A percentile compares a stretch with the other conserved stretches of the same genome.
Evolutionary conservation across 1,140 invertebrate species (phyloP).

Genomic region (Brevipalpus yothersi): DNA sequence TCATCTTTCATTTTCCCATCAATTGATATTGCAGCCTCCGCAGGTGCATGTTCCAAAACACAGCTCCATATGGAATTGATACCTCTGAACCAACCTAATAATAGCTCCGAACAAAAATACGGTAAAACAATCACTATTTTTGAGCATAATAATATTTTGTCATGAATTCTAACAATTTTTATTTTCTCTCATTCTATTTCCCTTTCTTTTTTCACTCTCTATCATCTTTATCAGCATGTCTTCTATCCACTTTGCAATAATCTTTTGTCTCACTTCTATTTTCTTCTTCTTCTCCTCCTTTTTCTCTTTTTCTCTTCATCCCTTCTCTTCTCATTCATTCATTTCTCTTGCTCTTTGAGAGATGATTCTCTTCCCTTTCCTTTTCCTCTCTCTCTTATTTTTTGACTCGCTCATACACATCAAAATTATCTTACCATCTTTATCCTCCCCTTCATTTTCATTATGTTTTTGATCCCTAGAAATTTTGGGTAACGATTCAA

Average conservation of each 20-base stretch:
- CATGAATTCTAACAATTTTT: neutral
- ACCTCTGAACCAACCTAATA: constrained; percentile 7
- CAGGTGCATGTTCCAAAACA: constrained; percentile 2
- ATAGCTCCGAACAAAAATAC: neutral
- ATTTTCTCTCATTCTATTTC: neutral
- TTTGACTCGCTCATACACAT: too few species aligned
- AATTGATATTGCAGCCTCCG: neutral
- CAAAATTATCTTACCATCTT: too few species aligned
- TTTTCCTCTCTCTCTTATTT: too few species aligned
- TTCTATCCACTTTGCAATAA: neutral
- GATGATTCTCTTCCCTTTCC: neutral
- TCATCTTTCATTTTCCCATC: too few species aligned
- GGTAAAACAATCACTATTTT: neutral
- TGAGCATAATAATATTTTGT: neutral
- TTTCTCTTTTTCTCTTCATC: neutral
- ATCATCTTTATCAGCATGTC: neutral
- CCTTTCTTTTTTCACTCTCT: neutral
- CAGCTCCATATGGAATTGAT: constrained; percentile 3
- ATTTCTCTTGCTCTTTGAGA: neutral
- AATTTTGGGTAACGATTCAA: too few species aligned
- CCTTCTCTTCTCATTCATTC: neutral
- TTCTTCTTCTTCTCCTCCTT: neutral
- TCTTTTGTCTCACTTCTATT: neutral
- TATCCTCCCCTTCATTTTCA: too few species aligned
- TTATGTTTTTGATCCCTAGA: too few species aligned